Evolutionary conservation across 2,888 invertebrate genomes (phyloP), one percentile per base, ranked within the genome.

Genomic region (Pristionchus entomophagus): DNA sequence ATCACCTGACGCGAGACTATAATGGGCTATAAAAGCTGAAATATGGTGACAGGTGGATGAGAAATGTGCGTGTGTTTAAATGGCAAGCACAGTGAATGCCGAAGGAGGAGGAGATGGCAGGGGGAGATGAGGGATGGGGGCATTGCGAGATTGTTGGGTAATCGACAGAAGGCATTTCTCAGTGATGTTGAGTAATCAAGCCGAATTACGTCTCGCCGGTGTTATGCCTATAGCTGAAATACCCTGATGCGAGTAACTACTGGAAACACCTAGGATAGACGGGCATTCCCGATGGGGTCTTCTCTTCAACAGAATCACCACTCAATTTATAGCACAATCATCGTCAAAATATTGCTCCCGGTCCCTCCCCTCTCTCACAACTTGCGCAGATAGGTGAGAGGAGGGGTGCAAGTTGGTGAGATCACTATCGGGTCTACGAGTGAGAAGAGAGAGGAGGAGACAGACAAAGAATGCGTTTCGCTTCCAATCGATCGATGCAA

Each of bases 21-120:
- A 59, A 82, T 53, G 82, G 82, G 82, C 38, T 8, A 82, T 82
- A 29, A 59, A n/a, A 56, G 49, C 49, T 82, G 82, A 82, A 51
- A 59, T 56, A 82, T 82, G 82, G 82, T 59, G 82, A 82, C 82
- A 82, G 82, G 82, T 56, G 53, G 53, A 73, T 38, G 73, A 45
- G 73, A 73, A 26, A 73, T 38, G 73, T 73, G 73, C 73, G 73
- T 73, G 73, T 80, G 19, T 80, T n/a, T 8, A 12, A 12, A 41
- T 73, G 38, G 19, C n/a, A 45, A n/a, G 32, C 22, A 26, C 8
- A 45, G 45, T 6, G 14, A 45, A 73, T 65, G 65, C 65, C 35
- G 35, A 65, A 35, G 8, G 35, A 65, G 19, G 0, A 35, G 22
- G 26, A 51, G 22, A 59, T n/a, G 29, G 35, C 29, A 29, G 19